Percentiles rank a stretch among this genome's conserved stretches.
Evolutionary conservation across 2,888 invertebrate species (phyloP).

Genomic region (Erebia palarica): DNA sequence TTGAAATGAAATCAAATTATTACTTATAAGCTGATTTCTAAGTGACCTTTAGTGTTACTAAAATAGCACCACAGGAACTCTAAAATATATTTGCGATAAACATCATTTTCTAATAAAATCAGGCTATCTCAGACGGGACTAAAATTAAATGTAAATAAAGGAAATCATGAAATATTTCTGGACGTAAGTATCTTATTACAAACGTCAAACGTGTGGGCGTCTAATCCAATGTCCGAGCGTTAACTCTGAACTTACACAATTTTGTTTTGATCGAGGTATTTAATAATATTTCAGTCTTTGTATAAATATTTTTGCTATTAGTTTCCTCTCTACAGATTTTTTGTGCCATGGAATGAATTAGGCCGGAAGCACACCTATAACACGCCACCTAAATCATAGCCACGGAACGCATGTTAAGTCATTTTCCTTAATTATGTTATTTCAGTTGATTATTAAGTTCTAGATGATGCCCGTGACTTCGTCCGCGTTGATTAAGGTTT

Average conservation of each 20-base stretch:
- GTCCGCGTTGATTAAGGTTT: too few species aligned
- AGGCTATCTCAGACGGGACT: not conserved
- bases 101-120: not conserved
- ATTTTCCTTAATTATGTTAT: too few species aligned
- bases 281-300: slow-evolving; percentile 17
- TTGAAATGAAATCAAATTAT: too few species aligned
- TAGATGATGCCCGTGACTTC: too few species aligned
- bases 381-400: not conserved
- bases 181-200: slow-evolving; percentile 43
- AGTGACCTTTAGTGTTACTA: too few species aligned
- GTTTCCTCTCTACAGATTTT: slow-evolving; percentile 10
- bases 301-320: slow-evolving; percentile 17
- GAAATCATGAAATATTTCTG: slow-evolving; percentile 47
- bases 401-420: too few species aligned
- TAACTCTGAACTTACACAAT: slow-evolving; percentile 25
- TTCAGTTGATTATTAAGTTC: too few species aligned
- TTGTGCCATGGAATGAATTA: not conserved
- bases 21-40: too few species aligned
- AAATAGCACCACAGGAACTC: not conserved
- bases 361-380: not conserved
- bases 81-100: not conserved
- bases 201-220: slow-evolving; percentile 36
- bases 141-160: slow-evolving; percentile 36
- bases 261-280: slow-evolving; percentile 25
- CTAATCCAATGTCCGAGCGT: slow-evolving; percentile 31